Conservation (phyloP, 2,113 vertebrate genomes). For the Falco punctatus region DNA sequence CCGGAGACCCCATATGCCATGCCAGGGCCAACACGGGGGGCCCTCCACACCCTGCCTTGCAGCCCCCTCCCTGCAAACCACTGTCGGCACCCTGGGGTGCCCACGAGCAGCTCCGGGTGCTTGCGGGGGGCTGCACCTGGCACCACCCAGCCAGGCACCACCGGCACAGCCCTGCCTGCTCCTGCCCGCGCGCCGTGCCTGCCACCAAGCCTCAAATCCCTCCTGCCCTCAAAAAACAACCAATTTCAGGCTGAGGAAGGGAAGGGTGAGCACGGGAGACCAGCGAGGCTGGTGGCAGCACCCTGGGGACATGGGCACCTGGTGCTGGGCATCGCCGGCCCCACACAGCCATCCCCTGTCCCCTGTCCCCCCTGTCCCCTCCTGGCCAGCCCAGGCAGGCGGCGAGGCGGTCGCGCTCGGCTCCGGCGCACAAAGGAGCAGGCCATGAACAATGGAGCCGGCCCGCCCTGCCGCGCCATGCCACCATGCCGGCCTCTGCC, state of each 20-base stretch:
- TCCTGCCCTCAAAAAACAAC: not conserved
- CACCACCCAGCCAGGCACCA: not conserved
- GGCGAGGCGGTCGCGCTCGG: not conserved
- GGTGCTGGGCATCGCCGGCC: not conserved
- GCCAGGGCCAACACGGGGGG: accelerated
- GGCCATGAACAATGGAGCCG: conserved; percentile 54
- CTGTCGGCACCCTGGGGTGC: not conserved
- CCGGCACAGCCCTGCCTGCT: not conserved
- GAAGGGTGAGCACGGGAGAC: not conserved
- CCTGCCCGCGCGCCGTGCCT: not conserved
- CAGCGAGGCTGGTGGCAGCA: not conserved
- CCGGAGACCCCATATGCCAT: not conserved
- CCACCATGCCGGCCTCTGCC: not conserved
- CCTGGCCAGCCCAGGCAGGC: not conserved
- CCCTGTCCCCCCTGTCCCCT: accelerated
- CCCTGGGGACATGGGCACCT: not conserved
- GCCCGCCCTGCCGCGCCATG: conserved; percentile 6
- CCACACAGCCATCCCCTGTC: not conserved
- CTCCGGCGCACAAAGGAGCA: conserved; percentile 31
- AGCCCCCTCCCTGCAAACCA: not conserved
- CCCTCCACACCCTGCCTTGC: accelerated
- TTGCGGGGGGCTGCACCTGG: not conserved
- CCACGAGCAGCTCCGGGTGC: accelerated
- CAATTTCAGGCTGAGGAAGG: not conserved
- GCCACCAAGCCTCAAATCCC: not conserved